Base-by-base conservation (phyloP, 2,888 invertebrate species). In the Eugnorisma glareosa region DNA sequence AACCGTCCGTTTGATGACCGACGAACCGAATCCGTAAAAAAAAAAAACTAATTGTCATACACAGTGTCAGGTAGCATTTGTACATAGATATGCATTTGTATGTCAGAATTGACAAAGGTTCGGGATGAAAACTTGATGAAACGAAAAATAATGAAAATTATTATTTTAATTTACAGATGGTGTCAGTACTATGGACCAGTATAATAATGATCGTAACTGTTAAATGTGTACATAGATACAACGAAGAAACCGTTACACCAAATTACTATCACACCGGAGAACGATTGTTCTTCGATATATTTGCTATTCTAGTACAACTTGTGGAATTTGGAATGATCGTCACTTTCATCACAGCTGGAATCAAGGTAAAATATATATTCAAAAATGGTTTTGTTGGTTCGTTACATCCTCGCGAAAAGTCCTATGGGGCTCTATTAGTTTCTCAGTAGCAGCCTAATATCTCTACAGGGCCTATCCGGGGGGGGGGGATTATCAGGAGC, bases 181-280 rank as follows among this genome's bases (percentile, higher is more conserved):
- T 81, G 35, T 80, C 79, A 59, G 51, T 73, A 31, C 11, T 80
- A 73, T 79, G 79, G 79, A 79, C 74, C 31, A 45, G 40, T 64
- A 10, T 13, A 64, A 28, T 64, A 43, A 64, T 24, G 4, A 0
- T 64, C 1, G 15, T 8, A 10, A 5, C n/a, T 40, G 1, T 40
- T 40, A 18, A 0, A 64, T 10, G 18, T 28, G 2, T 64, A 10
- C 18, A 40, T 28, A 28, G n/a, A 0, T 1, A 28, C 0, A 4
- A 15, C 8, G 18, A 4, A 18, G n/a, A n/a, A n/a, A 40, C 0
- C 8, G n/a, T 4, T 21, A 11, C n/a, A 31, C 15, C 21, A 61
- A 5, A 18, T 8, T 18, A 64, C 40, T 15, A 18, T 10, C 40
- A 18, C 8, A 0, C n/a, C 4, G 15, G 4, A 64, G 4, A 1